Evolutionary conservation across 2,888 invertebrate genomes (phyloP), one percentile per base, ranked within the genome.

Genomic region (Latrodectus elegans): DNA sequence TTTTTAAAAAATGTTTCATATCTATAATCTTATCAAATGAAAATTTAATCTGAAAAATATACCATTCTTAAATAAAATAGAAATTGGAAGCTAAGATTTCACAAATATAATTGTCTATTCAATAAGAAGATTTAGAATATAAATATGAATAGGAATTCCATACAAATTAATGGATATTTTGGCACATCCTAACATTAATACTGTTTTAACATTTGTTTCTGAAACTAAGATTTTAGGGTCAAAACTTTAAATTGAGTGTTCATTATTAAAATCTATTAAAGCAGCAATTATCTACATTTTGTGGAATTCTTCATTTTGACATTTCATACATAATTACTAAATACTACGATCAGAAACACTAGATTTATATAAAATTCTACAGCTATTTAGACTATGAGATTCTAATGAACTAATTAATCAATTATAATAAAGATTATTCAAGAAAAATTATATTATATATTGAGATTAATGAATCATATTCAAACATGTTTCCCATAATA

Each of bases 191-290:
- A 72, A 49, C 10, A 38, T 52, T 77, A 77, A 84, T 84, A 84
- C 77, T 84, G 78, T 68, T 78, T 17, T 9, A 14, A 84, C 77
- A 71, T 65, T 83, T 26, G 60, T 84, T 80, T 64, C 53, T 64
- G 26, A 11, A 9, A 15, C 68, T 73, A 78, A 78, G 67, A 78
- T 68, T n/a, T 73, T 17, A 78, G 73, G 78, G 73, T 79, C 68
- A 78, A 84, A 84, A 84, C 78, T 53, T 78, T 52, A 80, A 17
- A 14, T 64, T 79, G 71, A 79, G 53, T 52, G 55, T 60, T 79
- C 55, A 22, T 71, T 71, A 22, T n/a, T 12, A 53, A 70, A 12
- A 17, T 8, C 15, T 72, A 72, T 80, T 14, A 51, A 72, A 72
- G 49, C 64, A 72, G 51, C 51, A 64, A 17, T 72, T 38, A 38